Base-by-base conservation (phyloP, 2,113 vertebrate genomes). In the Embiotoca jacksoni region DNA sequence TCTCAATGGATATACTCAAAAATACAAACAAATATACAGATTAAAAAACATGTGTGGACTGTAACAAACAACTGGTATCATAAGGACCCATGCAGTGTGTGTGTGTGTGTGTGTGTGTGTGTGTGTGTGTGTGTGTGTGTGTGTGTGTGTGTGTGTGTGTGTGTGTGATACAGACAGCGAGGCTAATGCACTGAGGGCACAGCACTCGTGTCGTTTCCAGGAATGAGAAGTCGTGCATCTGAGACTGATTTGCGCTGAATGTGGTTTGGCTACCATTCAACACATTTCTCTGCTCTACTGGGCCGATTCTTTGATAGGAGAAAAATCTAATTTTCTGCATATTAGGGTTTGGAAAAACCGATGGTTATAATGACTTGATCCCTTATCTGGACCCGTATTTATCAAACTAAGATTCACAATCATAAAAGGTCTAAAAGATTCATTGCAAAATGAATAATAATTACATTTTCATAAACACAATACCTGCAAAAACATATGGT, bases 161-260 rank as follows among this genome's bases (percentile, higher is more conserved):
- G 32, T 15, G 35, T 47, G 67, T 30, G 4, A 32, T 55, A 54
- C 5, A 78, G 14, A 33, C 11, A 65, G 33, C 8, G 59, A 54
- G 58, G 63, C 32, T 52, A 47, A 56, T n/a, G 47, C 7, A 41
- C 30, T 57, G 59, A 50, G 35, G 35, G 49, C 53, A 33, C 47
- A 39, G 56, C 41, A n/a, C 49, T 49, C 23, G 52, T 60, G 58
- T 55, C 46, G 61, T 76, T 72, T 83, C 66, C 80, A 84, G 74
- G 50, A 85, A 86, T n/a, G 14, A 75, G 30, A 61, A 35, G 54
- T 62, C 62, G 61, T 39, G 33, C 36, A 9, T 54, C 52, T 72
- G 30, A 63, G 62, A 7, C 36, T 55, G 39, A 33, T 50, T 59
- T 60, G 32, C 54, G 33, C 7, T 62, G 36, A 64, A 63, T 44